Base-by-base conservation (phyloP, 1,140 invertebrate species). In the Trinorchestia longiramus region DNA sequence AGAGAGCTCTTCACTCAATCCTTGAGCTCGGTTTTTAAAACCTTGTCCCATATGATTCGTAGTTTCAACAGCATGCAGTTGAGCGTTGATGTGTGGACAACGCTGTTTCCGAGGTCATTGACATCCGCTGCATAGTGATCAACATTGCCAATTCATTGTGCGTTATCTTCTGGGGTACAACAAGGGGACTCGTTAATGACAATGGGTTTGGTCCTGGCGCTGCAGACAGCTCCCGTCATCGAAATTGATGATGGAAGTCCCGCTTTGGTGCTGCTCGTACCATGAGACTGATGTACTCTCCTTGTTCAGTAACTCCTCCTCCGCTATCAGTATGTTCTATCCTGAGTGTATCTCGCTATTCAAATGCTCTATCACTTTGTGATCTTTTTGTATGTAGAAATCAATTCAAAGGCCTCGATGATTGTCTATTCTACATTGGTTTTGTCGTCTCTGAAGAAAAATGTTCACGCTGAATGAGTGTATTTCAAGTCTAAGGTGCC, bases 131-230 rank as follows among this genome's bases (percentile, higher is more conserved):
- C 92, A 94, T 94, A 47, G 92, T 94, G 44, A 94, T 94, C 92
- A 94, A 94, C 92, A 45, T 94, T 45, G 92, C 43, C 92, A 47
- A 94, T 94, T 94, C 92, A 94, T 94, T 94, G 43, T 45, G 44
- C 44, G 92, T 94, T 94, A 94, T 94, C 92, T 94, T 45, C 44
- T 45, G 36, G 19, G 92, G 43, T 44, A 47, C 92, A 94, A 94
- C 92, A 94, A 94, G 92, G 44, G 11, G 40, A 94, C 92, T 94
- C 92, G 92, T 94, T 94, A 94, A 43, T 94, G 92, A 94, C 92
- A 94, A 94, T 94, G 44, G 43, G 43, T 94, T 94, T 94, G 92
- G 43, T 94, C 43, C 40, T 45, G 44, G 43, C 43, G 40, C 88
- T 40, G 92, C 92, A 42, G 92, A 94, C 92, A 94, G 92, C 92